Base-by-base conservation (phyloP, 2,113 vertebrate genomes). In the Zingel zingel region DNA sequence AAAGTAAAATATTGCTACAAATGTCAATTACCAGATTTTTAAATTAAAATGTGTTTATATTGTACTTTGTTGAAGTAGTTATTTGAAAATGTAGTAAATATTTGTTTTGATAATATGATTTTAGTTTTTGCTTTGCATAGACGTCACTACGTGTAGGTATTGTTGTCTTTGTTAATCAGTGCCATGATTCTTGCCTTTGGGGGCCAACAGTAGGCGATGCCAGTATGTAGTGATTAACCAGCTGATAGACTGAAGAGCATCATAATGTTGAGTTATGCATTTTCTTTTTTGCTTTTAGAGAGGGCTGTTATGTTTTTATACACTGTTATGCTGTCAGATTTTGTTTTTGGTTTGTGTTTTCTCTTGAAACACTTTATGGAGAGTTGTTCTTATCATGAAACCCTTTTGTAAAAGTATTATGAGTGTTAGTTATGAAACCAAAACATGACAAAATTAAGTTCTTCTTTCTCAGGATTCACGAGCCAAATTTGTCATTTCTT, bases 31-130 rank as follows among this genome's bases (percentile, higher is more conserved):
- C 5, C 51, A 71, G 72, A 82, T 19, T 43, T 84, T 80, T 82
- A 65, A 77, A 77, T 61, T 78, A 70, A 75, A 62, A 58, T 81
- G 48, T 83, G 21, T 89, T 81, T 63, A 83, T 88, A 83, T 89
- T 86, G 72, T 86, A 61, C 81, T 88, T 83, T 61, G 56, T 74
- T 77, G 61, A 87, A 65, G 39, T 77, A 82, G 67, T 27, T 83
- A 21, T 16, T 68, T 79, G 30, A 33, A 75, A 79, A 77, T 39
- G 59, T 71, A 77, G 67, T 53, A 73, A 83, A 85, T 65, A 72
- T 63, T 86, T 72, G 18, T 68, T 78, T 58, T 57, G 25, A 68
- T 67, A 74, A 75, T 30, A 66, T 56, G 9, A 36, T 47, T 68
- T 43, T 67, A 47, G 36, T 56, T 73, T 45, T 69, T 54, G 36